Base-by-base conservation (phyloP, 2,888 invertebrate genomes). In the Escarpia spicata region DNA sequence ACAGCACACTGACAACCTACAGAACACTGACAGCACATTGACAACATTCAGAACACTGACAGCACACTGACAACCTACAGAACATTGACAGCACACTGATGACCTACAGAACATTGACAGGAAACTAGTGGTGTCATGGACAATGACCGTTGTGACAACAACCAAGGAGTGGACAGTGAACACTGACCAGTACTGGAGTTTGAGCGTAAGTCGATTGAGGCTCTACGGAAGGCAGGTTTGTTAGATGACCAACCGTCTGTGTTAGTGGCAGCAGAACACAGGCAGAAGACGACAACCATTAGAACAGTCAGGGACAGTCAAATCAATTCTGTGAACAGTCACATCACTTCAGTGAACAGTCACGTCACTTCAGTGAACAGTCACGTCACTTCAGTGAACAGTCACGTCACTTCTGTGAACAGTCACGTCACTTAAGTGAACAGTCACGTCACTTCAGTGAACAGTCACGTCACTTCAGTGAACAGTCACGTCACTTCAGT, bases 141-240 rank as follows among this genome's bases (percentile, higher is more conserved):
- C 75, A 75, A 75, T 15, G 26, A 26, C 15, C 75, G 1, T 3
- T n/a, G 75, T 26, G 75, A 75, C 75, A 75, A 75, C 26, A 6
- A 75, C 75, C 19, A 75, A 75, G 19, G 6, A 75, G 75, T 75
- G 75, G 75, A 75, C 75, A 75, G 75, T n/a, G 26, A 26, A n/a
- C 75, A 19, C 75, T 75, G 75, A 75, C 75, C 75, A 75, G 75
- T 75, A n/a, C 75, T 75, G 75, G 75, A 75, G 75, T 75, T 75
- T 19, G 75, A 75, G 75, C 75, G 75, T 26, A 75, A n/a, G 75
- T 75, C 75, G 26, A 75, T 75, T 75, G 75, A 75, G 26, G 26
- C 75, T 75, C 75, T 3, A 75, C 75, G 75, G 75, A 75, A 75
- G 19, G 75, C 75, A 26, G 75, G 75, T 75, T 75, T 75, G n/a